A percentile compares a stretch with the other conserved stretches of the same genome.
Conservation (phyloP, 2,797 vertebrate species). For the Notamacropus eugenii region DNA sequence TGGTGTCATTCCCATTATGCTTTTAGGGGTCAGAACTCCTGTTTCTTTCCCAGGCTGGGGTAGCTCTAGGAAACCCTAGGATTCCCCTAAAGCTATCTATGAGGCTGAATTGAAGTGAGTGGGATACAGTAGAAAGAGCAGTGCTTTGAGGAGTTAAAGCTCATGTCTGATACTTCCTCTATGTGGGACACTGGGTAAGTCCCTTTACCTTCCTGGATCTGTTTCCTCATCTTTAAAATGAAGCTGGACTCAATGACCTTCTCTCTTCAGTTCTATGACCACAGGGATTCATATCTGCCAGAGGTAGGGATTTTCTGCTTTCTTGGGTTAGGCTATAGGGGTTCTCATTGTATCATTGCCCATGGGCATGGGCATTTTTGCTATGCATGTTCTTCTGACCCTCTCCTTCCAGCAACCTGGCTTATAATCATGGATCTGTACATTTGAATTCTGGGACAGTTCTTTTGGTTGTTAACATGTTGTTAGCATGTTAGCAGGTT, state of each 20-base stretch:
- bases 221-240: not conserved
- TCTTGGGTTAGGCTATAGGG: not conserved
- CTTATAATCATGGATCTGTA: not conserved
- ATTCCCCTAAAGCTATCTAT: not conserved
- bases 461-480: not conserved
- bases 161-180: too few relatives aligned
- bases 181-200: not conserved
- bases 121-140: not conserved
- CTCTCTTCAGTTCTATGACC: not conserved
- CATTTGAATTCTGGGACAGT: not conserved
- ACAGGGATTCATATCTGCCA: not conserved
- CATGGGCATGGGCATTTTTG: not conserved
- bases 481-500: not conserved
- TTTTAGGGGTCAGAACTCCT: not conserved
- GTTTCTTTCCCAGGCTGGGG: not conserved
- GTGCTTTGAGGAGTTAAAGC: not conserved
- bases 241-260: not conserved
- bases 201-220: not conserved
- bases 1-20: not conserved
- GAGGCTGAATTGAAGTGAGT: not conserved
- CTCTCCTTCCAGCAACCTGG: not conserved
- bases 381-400: not conserved
- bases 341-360: not conserved
- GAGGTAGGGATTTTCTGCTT: not conserved
- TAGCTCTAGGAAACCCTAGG: not conserved